Evolutionary conservation across 2,113 vertebrate genomes (phyloP).

Genomic region (Phyllopteryx taeniolatus): DNA sequence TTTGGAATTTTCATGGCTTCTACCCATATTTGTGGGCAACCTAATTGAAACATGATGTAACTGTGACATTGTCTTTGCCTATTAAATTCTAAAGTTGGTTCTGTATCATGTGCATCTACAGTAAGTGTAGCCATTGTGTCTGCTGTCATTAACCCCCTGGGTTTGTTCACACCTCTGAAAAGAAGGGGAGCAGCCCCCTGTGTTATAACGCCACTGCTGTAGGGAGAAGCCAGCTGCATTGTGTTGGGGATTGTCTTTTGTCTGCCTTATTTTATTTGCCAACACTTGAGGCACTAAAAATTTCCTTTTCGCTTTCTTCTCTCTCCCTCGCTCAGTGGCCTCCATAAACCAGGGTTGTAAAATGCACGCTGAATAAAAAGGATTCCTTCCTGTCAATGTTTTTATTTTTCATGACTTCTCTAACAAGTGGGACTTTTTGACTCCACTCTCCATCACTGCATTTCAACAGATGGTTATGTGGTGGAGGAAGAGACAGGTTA

Average conservation of each 20-base stretch:
- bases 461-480: slow-evolving; percentile 45
- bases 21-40: background rate
- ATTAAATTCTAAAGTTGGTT: background rate
- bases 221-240: slow-evolving; percentile 39
- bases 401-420: slow-evolving; percentile 53
- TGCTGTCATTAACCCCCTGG: slow-evolving; percentile 22
- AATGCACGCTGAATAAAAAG: slow-evolving; percentile 57
- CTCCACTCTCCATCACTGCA: slow-evolving; percentile 23
- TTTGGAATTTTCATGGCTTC: background rate
- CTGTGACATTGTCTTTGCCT: background rate
- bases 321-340: slow-evolving; percentile 53
- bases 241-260: slow-evolving; percentile 57
- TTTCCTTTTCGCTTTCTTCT: slow-evolving; percentile 44
- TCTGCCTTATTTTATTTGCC: slow-evolving; percentile 59
- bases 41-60: background rate
- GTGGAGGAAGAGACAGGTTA: slow-evolving; percentile 35
- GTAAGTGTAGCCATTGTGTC: slow-evolving; percentile 24
- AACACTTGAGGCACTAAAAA: slow-evolving; percentile 54
- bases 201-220: slow-evolving; percentile 29
- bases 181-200: slow-evolving; percentile 18
- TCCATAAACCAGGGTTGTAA: slow-evolving; percentile 68
- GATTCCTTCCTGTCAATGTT: slow-evolving; percentile 68
- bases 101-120: slow-evolving; percentile 9
- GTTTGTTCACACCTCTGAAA: slow-evolving; percentile 60
- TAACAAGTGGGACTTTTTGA: slow-evolving; percentile 56